phyloP scores from a whole-genome alignment of 1,140 invertebrate species.

The Nephila pilipes region DNA sequence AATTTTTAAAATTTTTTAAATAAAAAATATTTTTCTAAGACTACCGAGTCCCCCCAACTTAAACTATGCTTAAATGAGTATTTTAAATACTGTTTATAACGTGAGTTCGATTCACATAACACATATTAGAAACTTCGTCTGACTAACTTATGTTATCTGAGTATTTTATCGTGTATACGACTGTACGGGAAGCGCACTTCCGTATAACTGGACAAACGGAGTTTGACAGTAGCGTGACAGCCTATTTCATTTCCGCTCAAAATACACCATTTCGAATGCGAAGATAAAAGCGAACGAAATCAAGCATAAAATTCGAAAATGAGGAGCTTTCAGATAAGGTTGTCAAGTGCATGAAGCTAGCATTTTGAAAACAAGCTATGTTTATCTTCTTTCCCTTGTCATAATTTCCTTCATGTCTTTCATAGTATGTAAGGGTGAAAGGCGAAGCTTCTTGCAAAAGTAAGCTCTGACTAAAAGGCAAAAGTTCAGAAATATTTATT shows the following conservation, averaged over 20 bases:
- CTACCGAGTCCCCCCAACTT: too few relatives aligned
- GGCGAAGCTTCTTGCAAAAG: not conserved
- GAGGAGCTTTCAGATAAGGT: constrained; percentile 21
- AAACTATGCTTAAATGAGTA: not conserved
- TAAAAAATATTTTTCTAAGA: too few relatives aligned
- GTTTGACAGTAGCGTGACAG: constrained; percentile 16
- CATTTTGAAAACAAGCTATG: constrained; percentile 14
- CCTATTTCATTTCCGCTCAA: constrained; percentile 29
- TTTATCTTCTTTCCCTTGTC: constrained; percentile 13
- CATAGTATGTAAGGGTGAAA: not conserved
- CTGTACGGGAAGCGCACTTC: not conserved
- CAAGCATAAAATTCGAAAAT: constrained; percentile 39
- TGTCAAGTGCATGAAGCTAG: constrained; percentile 21
- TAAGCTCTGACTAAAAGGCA: too few relatives aligned
- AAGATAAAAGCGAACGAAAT: constrained; percentile 21
- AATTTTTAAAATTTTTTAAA: too few relatives aligned
- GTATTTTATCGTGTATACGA: not conserved
- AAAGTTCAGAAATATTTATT: too few relatives aligned
- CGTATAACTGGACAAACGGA: not conserved
- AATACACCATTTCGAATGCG: constrained; percentile 22
- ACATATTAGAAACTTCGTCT: not conserved
- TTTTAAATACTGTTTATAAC: not conserved
- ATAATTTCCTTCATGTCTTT: not conserved
- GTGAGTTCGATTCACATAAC: not conserved
- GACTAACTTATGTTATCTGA: not conserved